These are phyloP conservation scores for Lepidurus packardi DNA, from an alignment of 1,140 invertebrate species.

Conservation along the genomic window DNA sequence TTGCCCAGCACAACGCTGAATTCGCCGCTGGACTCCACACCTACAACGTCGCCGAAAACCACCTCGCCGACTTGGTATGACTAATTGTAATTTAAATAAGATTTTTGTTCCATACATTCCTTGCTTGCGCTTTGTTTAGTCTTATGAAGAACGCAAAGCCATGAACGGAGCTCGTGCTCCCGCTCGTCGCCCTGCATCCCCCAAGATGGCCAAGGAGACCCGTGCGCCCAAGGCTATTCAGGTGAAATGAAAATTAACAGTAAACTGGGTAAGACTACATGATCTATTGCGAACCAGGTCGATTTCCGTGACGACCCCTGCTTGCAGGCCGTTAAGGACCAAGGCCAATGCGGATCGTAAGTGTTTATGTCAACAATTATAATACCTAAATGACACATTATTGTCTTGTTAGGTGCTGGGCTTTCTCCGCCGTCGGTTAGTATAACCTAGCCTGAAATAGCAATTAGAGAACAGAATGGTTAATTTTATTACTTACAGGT, in stretches of 20 bases:
- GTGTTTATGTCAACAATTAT: not conserved
- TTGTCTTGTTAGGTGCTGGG: slow-evolving; percentile 41
- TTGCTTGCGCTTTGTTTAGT: too few relatives aligned
- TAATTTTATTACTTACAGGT: not conserved
- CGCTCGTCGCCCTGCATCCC: not conserved
- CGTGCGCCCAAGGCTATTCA: not conserved
- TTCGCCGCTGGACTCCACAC: not conserved
- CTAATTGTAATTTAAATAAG: too few relatives aligned
- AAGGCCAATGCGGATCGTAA: slow-evolving; percentile 43
- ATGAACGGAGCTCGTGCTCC: slow-evolving; percentile 11
- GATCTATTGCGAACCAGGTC: slow-evolving; percentile 34
- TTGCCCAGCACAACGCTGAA: slow-evolving; percentile 21
- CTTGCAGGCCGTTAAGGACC: slow-evolving; percentile 48
- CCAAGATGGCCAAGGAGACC: not conserved
- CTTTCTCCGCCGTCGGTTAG: slow-evolving; percentile 41
- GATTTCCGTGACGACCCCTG: slow-evolving; percentile 47
- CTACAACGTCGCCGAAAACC: slow-evolving; percentile 23
- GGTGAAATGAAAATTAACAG: not conserved
- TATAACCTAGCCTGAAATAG: not conserved
- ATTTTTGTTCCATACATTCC: too few relatives aligned
- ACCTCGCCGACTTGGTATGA: not conserved
- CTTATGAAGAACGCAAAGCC: not conserved
- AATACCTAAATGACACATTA: not conserved
- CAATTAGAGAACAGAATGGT: not conserved
- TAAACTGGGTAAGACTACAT: not conserved